A percentile compares a stretch with the other conserved stretches of the same genome.
These are phyloP conservation scores for Apodemia duryi DNA, from an alignment of 2,888 invertebrate genomes.

Conservation along the genomic window DNA sequence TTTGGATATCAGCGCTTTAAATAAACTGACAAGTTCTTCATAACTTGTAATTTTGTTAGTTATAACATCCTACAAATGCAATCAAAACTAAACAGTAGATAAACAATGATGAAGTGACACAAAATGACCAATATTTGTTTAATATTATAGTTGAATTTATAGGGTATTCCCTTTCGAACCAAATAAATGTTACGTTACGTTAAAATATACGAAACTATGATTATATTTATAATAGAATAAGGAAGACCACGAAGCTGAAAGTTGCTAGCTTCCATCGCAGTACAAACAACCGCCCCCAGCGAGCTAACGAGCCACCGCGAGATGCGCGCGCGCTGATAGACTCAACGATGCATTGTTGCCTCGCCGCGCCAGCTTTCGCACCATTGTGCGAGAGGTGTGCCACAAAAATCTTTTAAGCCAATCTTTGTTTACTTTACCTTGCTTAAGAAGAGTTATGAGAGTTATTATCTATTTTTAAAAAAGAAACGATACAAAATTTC, in stretches of 20 bases:
- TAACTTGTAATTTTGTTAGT: too few relatives aligned
- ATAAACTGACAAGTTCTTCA: too few relatives aligned
- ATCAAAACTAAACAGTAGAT: too few relatives aligned
- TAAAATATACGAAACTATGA: not conserved
- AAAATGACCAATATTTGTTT: too few relatives aligned
- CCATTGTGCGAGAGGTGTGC: conserved; percentile 71
- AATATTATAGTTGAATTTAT: too few relatives aligned
- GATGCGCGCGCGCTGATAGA: conserved; percentile 68
- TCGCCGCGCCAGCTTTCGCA: conserved; percentile 74
- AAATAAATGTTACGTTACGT: not conserved
- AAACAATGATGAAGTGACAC: too few relatives aligned
- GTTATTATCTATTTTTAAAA: conserved; percentile 15
- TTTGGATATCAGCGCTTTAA: too few relatives aligned
- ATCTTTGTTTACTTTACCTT: conserved; percentile 70
- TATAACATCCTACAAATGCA: too few relatives aligned
- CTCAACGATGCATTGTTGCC: conserved; percentile 70
- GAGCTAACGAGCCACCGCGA: conserved; percentile 68
- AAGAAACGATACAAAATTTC: conserved; percentile 3
- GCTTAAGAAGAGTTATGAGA: conserved; percentile 44
- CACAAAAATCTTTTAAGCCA: conserved; percentile 58
- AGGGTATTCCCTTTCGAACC: not conserved
- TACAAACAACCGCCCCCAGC: conserved; percentile 68
- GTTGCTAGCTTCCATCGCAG: conserved; percentile 52
- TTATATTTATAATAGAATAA: conserved; percentile 10
- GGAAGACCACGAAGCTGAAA: conserved; percentile 20